These are phyloP conservation scores for Epicampocera succincta DNA, from an alignment of 2,888 invertebrate species.

Conservation along the genomic window DNA sequence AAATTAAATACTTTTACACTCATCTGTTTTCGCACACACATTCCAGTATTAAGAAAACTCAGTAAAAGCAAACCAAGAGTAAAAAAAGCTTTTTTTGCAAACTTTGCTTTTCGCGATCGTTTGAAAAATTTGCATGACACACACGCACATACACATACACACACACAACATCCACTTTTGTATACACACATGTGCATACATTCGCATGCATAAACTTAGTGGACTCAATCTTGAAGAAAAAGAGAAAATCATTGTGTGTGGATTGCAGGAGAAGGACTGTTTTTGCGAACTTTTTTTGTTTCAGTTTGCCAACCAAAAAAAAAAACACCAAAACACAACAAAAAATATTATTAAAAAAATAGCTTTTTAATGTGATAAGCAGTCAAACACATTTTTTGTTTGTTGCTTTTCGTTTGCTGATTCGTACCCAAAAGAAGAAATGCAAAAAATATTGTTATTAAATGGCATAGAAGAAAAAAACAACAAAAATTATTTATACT, in stretches of 20 bases:
- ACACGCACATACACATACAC: too few relatives aligned
- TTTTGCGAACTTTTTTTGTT: conserved; percentile 49
- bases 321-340: conserved; percentile 23
- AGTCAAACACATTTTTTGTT: conserved; percentile 46
- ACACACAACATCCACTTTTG: background rate
- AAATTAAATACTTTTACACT: conserved; percentile 73
- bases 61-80: conserved; percentile 11
- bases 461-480: background rate
- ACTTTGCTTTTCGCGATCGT: conserved; percentile 41
- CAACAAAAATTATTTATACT: background rate
- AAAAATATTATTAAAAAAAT: conserved; percentile 16
- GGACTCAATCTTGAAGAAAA: background rate
- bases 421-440: conserved; percentile 44
- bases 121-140: conserved; percentile 29
- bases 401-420: conserved; percentile 41
- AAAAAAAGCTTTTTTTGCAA: conserved; percentile 52
- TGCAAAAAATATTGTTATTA: conserved; percentile 19
- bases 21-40: conserved; percentile 14
- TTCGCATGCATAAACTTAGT: background rate
- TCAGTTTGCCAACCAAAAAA: background rate
- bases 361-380: conserved; percentile 48
- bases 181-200: background rate
- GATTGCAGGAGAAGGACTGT: conserved; percentile 59
- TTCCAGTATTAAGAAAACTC: conserved; percentile 60
- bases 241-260: conserved; percentile 34